These are phyloP conservation scores for Emydura subglobosa DNA, from an alignment of 2,113 vertebrate species.

Conservation along the genomic window DNA sequence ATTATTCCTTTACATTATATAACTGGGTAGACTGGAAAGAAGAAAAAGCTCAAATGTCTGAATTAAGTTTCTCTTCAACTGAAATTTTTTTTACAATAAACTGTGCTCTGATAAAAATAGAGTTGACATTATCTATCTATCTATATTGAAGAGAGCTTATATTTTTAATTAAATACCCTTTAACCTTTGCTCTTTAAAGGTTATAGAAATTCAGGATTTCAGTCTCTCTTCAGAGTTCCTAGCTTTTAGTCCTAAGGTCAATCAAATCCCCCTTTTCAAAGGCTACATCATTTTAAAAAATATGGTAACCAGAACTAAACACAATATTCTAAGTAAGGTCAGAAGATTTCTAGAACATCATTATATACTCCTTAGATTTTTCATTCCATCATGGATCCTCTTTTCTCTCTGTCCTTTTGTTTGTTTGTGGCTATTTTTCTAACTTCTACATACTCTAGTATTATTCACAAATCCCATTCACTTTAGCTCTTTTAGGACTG, in stretches of 20 bases:
- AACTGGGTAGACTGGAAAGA: neutral
- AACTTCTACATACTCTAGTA: neutral
- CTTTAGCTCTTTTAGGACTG: neutral
- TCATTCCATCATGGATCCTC: slow-evolving; percentile 23
- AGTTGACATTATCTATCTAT: slow-evolving; percentile 38
- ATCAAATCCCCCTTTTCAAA: slow-evolving; percentile 75
- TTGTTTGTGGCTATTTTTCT: neutral
- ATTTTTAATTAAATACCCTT: slow-evolving; percentile 73
- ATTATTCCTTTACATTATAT: neutral
- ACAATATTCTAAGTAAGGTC: slow-evolving; percentile 61
- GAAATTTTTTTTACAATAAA: slow-evolving; percentile 59
- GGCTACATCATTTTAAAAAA: slow-evolving; percentile 63
- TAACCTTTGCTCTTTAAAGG: slow-evolving; percentile 75
- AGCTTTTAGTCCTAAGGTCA: slow-evolving; percentile 71
- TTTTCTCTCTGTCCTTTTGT: neutral
- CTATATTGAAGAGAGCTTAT: slow-evolving; percentile 58
- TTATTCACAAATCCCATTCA: neutral
- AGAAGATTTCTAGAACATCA: slow-evolving; percentile 59
- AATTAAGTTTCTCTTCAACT: slow-evolving; percentile 35
- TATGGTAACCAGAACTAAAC: slow-evolving; percentile 69
- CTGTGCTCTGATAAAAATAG: slow-evolving; percentile 61
- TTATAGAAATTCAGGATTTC: slow-evolving; percentile 72
- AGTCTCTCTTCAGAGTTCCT: slow-evolving; percentile 57
- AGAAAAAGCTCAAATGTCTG: neutral
- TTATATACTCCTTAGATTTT: slow-evolving; percentile 41